These are phyloP conservation scores for Gavia stellata DNA, from an alignment of 2,113 vertebrate species.

Conservation along the genomic window DNA sequence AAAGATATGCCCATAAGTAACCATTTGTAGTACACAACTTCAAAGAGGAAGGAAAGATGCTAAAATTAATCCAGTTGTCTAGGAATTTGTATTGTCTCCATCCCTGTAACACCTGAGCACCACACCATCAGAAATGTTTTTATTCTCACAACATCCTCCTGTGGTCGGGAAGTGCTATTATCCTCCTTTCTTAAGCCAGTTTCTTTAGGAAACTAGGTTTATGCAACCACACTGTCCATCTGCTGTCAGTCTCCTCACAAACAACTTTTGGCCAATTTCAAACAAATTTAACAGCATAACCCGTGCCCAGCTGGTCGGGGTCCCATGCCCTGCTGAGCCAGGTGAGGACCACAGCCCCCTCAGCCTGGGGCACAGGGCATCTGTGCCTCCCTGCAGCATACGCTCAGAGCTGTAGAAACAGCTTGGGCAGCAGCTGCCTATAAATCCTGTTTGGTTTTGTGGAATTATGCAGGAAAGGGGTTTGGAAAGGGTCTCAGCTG, in stretches of 20 bases:
- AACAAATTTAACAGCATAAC: neutral
- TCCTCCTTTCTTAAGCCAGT: neutral
- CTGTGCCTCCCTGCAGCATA: accelerated
- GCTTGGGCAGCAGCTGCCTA: neutral
- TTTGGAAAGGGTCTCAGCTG: neutral
- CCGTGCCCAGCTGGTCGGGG: accelerated
- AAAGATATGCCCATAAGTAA: neutral
- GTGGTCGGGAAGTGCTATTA: neutral
- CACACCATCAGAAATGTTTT: neutral
- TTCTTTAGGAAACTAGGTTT: neutral
- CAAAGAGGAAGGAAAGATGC: neutral
- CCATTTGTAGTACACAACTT: neutral
- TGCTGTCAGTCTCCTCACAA: neutral
- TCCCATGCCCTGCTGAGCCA: neutral
- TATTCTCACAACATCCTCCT: neutral
- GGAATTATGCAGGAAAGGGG: no score
- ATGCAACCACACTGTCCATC: neutral
- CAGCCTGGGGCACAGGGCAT: accelerated
- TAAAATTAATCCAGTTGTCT: neutral
- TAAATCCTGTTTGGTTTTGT: neutral
- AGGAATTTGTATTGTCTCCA: neutral
- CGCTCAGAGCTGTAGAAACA: neutral
- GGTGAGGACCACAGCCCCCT: neutral
- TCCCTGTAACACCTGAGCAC: neutral
- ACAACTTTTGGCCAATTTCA: neutral